Evolutionary conservation across 2,888 invertebrate species (phyloP).

Genomic region (Glyphotaelius pellucidus): DNA sequence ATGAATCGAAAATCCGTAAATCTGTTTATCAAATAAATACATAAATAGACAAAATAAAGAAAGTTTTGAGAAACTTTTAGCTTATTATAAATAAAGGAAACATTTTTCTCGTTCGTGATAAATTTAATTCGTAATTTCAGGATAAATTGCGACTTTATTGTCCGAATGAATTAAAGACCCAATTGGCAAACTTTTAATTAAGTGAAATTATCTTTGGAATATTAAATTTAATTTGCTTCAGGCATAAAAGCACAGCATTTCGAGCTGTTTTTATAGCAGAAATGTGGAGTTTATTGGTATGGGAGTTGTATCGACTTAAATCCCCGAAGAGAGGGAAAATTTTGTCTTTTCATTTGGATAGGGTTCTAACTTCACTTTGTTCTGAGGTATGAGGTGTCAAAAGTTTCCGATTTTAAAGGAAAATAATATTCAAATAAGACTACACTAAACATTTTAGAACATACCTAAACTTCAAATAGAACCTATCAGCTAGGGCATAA

Average conservation of each 20-base stretch:
- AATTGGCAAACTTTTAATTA: slow-evolving; percentile 33
- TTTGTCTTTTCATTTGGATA: too few species aligned
- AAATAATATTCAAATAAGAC: too few species aligned
- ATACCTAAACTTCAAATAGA: too few species aligned
- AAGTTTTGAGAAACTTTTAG: neutral
- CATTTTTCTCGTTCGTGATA: neutral
- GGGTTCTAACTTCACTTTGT: too few species aligned
- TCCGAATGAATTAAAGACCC: neutral
- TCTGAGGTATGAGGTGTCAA: too few species aligned
- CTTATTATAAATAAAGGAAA: neutral
- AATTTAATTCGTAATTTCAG: neutral
- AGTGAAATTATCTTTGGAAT: slow-evolving; percentile 28
- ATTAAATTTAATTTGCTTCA: slow-evolving; percentile 5
- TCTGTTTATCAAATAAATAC: too few species aligned
- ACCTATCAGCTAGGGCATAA: too few species aligned
- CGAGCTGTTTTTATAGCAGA: neutral
- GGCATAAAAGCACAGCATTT: neutral
- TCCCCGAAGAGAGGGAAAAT: neutral
- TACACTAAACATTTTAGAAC: too few species aligned
- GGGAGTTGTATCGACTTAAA: neutral
- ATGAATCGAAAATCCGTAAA: too few species aligned
- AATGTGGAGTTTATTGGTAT: neutral
- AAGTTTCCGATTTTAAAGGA: too few species aligned
- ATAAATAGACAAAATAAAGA: neutral
- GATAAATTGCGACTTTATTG: neutral